Evolutionary conservation across 2,888 invertebrate species (phyloP), one percentile per base, ranked within the genome.

Genomic region (Leptopilina myrica): DNA sequence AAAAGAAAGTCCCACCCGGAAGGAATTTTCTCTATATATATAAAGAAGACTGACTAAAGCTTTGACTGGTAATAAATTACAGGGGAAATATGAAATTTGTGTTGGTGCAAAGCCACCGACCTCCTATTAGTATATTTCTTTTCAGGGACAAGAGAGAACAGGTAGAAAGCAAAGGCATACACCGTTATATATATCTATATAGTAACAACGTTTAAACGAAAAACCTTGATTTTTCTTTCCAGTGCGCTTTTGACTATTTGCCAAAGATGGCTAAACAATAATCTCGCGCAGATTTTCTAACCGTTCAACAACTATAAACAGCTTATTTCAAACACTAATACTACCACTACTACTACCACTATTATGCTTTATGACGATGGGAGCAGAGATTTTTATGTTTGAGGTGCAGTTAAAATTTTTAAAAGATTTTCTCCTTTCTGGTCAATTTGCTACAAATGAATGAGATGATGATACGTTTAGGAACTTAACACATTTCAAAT

Each of bases 121-220:
- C 33, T 73, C 53, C 73, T 53, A 56, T 56, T 33, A 73, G 56
- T 73, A 33, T 33, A 56, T 9, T n/a, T 40, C n/a, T 33, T 56
- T 73, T 40, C 56, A 73, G 56, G 73, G 73, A 33, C 73, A 73
- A 56, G 73, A 33, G 33, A 33, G 33, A n/a, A 33, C 73, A 73
- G 73, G 73, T 73, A 73, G 56, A 56, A 73, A 73, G 73, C 53
- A 73, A 73, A 33, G 56, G 33, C 14, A 56, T 73, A 73, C 69
- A 73, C 73, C 73, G 73, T 73, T 73, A 56, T 12, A 49, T 49
- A 49, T 49, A 49, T 7, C 0, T 46, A 46, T 46, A 46, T 2
- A n/a, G 8, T 33, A 33, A 33, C 33, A 33, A 33, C 14, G 56
- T 73, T 33, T 56, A 33, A 56, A 43, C 69, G 53, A 69, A 56